These are phyloP conservation scores for Pangasius macronema DNA, from an alignment of 2,797 vertebrate genomes.

Conservation along the genomic window DNA sequence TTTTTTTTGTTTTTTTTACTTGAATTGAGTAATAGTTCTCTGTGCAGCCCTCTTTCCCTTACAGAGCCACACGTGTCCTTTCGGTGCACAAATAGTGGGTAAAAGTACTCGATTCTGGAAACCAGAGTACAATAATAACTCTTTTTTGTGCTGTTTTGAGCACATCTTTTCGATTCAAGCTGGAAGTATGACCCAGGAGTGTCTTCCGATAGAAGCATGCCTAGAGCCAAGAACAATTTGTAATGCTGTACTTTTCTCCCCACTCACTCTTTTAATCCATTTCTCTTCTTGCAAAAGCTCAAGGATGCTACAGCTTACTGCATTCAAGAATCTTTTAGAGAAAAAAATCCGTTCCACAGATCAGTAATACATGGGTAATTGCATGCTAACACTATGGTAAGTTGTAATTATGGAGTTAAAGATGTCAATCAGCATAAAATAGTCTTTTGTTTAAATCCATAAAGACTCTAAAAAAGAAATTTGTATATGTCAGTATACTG, in stretches of 20 bases:
- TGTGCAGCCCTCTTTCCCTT: not conserved
- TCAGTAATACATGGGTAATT: not conserved
- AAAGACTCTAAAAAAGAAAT: not conserved
- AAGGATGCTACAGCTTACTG: not conserved
- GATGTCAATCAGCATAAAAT: not conserved
- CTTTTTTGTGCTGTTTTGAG: not conserved
- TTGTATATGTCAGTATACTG: too few species aligned
- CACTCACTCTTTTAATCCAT: not conserved
- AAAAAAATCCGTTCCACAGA: not conserved
- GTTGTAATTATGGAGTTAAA: not conserved
- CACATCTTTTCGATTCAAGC: not conserved
- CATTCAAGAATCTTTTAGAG: not conserved
- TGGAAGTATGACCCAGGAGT: not conserved
- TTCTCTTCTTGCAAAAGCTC: not conserved
- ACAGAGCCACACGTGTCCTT: not conserved
- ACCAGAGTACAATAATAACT: not conserved
- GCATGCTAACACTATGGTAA: not conserved
- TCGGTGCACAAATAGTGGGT: not conserved
- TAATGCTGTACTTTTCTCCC: not conserved
- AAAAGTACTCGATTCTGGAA: not conserved
- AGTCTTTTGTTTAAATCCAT: not conserved
- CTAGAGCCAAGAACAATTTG: constrained; percentile 11
- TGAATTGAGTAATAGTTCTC: not conserved
- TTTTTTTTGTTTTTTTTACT: not conserved
- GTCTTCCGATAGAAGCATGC: not conserved